Base-by-base conservation (phyloP, 1,140 invertebrate species). In the Rhynchophorus ferrugineus region DNA sequence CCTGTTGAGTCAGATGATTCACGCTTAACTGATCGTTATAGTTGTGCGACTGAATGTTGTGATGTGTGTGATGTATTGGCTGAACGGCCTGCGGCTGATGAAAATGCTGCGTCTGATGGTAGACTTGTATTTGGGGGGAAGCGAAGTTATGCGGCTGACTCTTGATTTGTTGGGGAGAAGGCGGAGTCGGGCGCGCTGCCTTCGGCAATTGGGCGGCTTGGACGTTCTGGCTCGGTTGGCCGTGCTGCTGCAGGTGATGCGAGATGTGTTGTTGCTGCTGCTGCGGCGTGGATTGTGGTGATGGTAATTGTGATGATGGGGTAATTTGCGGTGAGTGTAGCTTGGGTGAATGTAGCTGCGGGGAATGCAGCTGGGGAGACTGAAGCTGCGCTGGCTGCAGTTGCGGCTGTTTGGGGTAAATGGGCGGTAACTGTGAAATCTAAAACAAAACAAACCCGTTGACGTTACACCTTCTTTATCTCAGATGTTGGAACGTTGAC, bases 21-120 rank as follows among this genome's bases (percentile, higher is more conserved):
- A 19, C 11, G 1, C 29, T 19, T 14, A 24, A 22, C 2, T 7
- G 5, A 11, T 13, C 9, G n/a, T n/a, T 11, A 43, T 43, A 22
- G 6, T 43, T 19, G 13, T 43, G 41, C 13, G 3, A n/a, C 9
- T 24, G 19, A 6, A 20, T 14, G 7, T 49, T 22, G 33, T 57
- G 54, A 21, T 57, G 57, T 5, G 43, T 44, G n/a, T 17, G 20
- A n/a, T n/a, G n/a, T n/a, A n/a, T n/a, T n/a, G n/a, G n/a, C n/a
- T n/a, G 7, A 44, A 19, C 11, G 9, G 20, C 21, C 37, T 53
- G 38, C 21, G 55, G 56, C 44, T 56, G 54, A 20, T 60, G 56
- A 29, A 56, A 50, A 11, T 53, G 58, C n/a, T 45, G 56, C n/a
- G n/a, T n/a, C n/a, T n/a, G n/a, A n/a, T n/a, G n/a, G n/a, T n/a